phyloP scores from a whole-genome alignment of 2,797 vertebrate genomes.

The Chromis chromis region DNA sequence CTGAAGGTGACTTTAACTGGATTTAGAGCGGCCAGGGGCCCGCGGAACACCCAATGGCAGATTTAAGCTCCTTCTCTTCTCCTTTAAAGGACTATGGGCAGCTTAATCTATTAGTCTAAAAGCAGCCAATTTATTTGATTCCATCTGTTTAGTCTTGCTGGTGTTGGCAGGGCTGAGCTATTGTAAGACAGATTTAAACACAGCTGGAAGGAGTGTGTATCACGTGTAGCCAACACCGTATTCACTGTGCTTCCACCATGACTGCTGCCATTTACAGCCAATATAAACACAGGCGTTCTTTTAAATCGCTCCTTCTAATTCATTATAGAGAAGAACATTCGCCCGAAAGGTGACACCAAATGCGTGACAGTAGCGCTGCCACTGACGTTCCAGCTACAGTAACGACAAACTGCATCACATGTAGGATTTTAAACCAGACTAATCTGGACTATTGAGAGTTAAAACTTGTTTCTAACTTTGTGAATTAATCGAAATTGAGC shows the following conservation, averaged over 20 bases:
- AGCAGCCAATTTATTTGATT: constrained; percentile 86
- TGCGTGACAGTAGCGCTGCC: not conserved
- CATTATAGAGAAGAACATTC: constrained; percentile 13
- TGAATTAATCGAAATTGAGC: constrained; percentile 70
- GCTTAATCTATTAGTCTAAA: constrained; percentile 87
- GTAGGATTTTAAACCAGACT: constrained; percentile 2
- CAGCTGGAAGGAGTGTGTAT: constrained; percentile 79
- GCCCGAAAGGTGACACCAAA: constrained; percentile 11
- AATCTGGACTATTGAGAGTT: constrained; percentile 58
- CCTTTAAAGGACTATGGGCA: constrained; percentile 77
- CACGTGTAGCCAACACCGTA: constrained; percentile 61
- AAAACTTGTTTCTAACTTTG: constrained; percentile 68
- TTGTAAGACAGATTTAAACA: constrained; percentile 85
- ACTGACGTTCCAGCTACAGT: not conserved
- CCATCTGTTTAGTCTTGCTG: constrained; percentile 85
- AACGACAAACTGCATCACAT: constrained; percentile 9
- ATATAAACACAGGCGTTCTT: constrained; percentile 43
- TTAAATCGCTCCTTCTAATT: constrained; percentile 17
- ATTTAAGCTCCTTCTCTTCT: constrained; percentile 81
- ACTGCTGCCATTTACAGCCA: constrained; percentile 64
- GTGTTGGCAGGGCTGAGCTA: constrained; percentile 76
- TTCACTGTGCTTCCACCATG: constrained; percentile 62
- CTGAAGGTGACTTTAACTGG: constrained; percentile 90
- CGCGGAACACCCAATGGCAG: constrained; percentile 76
- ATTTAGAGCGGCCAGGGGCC: constrained; percentile 81